Percentiles rank a stretch among this genome's conserved stretches.
phyloP scores from a whole-genome alignment of 1,140 invertebrate genomes.

The Temnothorax nylanderi region DNA sequence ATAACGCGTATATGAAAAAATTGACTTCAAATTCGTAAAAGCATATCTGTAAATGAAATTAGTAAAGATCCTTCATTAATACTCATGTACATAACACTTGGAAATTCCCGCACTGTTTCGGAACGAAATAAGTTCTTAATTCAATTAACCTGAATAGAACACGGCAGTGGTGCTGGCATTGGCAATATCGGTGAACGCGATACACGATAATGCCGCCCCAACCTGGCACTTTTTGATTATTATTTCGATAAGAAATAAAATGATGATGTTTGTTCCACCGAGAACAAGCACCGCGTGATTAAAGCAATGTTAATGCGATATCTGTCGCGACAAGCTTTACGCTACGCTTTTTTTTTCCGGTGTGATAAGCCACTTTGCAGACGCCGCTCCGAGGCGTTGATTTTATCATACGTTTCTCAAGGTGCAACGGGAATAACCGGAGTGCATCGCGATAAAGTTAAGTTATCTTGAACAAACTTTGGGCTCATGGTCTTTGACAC shows the following conservation, averaged over 20 bases:
- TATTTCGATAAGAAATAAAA: constrained; percentile 34
- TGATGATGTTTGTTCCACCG: background rate
- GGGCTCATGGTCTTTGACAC: background rate
- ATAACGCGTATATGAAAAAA: background rate
- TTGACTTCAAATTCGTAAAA: background rate
- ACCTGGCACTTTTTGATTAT: constrained; percentile 17
- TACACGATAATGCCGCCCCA: background rate
- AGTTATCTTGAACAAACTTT: background rate
- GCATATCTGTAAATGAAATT: background rate
- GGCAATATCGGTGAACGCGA: constrained; percentile 7
- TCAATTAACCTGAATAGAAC: constrained; percentile 37
- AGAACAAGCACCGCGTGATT: constrained; percentile 2
- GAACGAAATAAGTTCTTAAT: constrained; percentile 41
- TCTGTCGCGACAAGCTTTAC: background rate
- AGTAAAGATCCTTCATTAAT: constrained; percentile 19
- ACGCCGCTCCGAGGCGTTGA: background rate
- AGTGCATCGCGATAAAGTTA: background rate
- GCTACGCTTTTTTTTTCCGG: background rate
- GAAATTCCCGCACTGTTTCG: constrained; percentile 25
- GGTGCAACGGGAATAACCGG: background rate
- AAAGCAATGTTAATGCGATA: background rate
- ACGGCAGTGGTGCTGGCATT: background rate
- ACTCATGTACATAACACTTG: constrained; percentile 2
- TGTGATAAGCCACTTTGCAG: background rate
- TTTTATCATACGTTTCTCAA: background rate